Evolutionary conservation across 2,113 vertebrate species (phyloP), one percentile per base, ranked within the genome.

Genomic region (Nyctibius bracteatus): DNA sequence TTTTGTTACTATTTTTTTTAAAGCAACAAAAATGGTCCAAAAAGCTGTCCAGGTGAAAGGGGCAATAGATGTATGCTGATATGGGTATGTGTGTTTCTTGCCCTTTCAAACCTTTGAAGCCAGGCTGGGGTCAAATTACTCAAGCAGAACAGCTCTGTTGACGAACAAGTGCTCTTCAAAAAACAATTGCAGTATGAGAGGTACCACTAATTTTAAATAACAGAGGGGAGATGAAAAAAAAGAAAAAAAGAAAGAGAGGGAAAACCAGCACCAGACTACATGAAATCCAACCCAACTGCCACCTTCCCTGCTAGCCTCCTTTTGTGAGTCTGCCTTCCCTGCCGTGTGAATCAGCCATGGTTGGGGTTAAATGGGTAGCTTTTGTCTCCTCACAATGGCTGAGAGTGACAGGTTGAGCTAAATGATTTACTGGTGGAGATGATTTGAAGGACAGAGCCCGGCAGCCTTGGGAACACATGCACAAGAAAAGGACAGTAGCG

Each of bases 391-490:
- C 77, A 97, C 96, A 98, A 98, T 97, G 93, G 90, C 81, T 0
- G 1, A 88, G 96, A 96, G 92, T 98, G 97, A 96, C 96, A 96
- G 96, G 95, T 92, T 91, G 86, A 95, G 92, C 91, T 92, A 94
- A 97, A 96, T 98, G 96, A 98, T 97, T 98, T 97, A 98, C 94
- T 96, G 95, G 92, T 94, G 94, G 95, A 94, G 94, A 96, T 96
- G 96, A 94, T 98, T 96, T 93, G 96, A 97, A 96, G 96, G 95
- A 95, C 90, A 94, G 96, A 97, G 81, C 77, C 5, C 15, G 55
- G 96, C 96, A 94, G 92, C 97, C 97, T 97, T 97, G 97, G 97
- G 85, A 90, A 86, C 88, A 94, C 93, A 90, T 2, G 7, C 94
- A 94, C 71, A 93, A 96, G 94, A 97, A 94, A 92, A 94, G 84